Conservation (phyloP, 53 echinoderm and acorn worm species). For the Echinarachnius parma region DNA sequence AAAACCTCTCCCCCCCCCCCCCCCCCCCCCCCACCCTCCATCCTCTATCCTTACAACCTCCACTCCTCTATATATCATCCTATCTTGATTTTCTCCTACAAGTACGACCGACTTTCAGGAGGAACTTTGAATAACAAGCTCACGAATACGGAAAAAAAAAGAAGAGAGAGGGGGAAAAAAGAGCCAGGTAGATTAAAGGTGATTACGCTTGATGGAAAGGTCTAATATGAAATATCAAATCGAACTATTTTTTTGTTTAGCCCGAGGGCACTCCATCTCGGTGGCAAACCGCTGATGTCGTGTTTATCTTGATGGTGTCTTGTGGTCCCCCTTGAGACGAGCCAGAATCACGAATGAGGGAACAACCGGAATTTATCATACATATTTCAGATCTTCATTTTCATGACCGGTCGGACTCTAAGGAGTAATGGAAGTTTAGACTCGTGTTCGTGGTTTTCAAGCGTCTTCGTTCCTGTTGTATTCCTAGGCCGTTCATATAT, state of each 20-base stretch:
- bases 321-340: slow-evolving; percentile 32
- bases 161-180: no score
- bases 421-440: no score
- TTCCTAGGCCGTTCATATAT: no score
- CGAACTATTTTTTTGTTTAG: no score
- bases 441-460: no score
- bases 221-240: slow-evolving; percentile 43
- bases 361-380: no score
- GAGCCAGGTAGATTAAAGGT: slow-evolving; percentile 42
- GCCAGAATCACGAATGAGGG: neutral
- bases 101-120: neutral
- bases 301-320: slow-evolving; percentile 46
- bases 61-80: neutral
- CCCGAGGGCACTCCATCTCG: slow-evolving; percentile 8
- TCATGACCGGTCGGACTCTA: no score
- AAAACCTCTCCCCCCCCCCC: neutral
- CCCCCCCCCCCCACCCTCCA: neutral
- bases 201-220: slow-evolving; percentile 33
- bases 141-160: no score
- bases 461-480: no score
- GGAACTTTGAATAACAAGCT: slow-evolving; percentile 38
- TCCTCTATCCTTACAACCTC: no score
- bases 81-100: neutral
- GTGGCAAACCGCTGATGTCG: slow-evolving; percentile 21
- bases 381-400: no score